A percentile compares a stretch with the other conserved stretches of the same genome.
These are phyloP conservation scores for Aleiodes leptofemur DNA, from an alignment of 2,888 invertebrate genomes.

Conservation along the genomic window DNA sequence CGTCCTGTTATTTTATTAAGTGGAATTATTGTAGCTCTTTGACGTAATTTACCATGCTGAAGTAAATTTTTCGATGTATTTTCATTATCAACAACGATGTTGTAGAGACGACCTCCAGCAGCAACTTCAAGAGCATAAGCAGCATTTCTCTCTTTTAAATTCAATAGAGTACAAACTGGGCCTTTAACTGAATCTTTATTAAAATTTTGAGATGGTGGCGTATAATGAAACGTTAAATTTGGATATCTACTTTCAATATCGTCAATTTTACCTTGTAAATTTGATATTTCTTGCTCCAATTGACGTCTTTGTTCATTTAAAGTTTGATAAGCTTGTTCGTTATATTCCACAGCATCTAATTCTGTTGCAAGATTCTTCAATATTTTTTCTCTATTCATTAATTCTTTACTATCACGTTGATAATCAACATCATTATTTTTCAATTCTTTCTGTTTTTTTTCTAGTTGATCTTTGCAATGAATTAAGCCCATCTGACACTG, in stretches of 20 bases:
- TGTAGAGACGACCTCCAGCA: slow-evolving; percentile 90
- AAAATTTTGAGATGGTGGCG: slow-evolving; percentile 86
- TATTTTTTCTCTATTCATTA: slow-evolving; percentile 79
- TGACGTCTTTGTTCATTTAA: slow-evolving; percentile 76
- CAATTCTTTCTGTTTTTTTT: slow-evolving; percentile 81
- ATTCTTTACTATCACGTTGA: slow-evolving; percentile 79
- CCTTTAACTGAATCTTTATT: slow-evolving; percentile 83
- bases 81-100: slow-evolving; percentile 93
- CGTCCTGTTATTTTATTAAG: slow-evolving; percentile 88
- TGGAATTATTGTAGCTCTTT: slow-evolving; percentile 92
- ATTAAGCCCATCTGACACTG: slow-evolving; percentile 86
- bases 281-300: slow-evolving; percentile 78
- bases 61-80: slow-evolving; percentile 89
- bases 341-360: slow-evolving; percentile 78
- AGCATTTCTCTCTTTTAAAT: slow-evolving; percentile 82
- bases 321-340: slow-evolving; percentile 79
- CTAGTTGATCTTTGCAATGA: slow-evolving; percentile 81
- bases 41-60: slow-evolving; percentile 86
- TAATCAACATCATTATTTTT: slow-evolving; percentile 82
- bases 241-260: slow-evolving; percentile 79
- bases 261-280: slow-evolving; percentile 78
- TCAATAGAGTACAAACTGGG: slow-evolving; percentile 87
- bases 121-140: slow-evolving; percentile 90
- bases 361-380: slow-evolving; percentile 78
- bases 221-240: slow-evolving; percentile 83